Evolutionary conservation across 2,797 vertebrate genomes (phyloP), one percentile per base, ranked within the genome.

Genomic region (Odontamblyopus lacepedii): DNA sequence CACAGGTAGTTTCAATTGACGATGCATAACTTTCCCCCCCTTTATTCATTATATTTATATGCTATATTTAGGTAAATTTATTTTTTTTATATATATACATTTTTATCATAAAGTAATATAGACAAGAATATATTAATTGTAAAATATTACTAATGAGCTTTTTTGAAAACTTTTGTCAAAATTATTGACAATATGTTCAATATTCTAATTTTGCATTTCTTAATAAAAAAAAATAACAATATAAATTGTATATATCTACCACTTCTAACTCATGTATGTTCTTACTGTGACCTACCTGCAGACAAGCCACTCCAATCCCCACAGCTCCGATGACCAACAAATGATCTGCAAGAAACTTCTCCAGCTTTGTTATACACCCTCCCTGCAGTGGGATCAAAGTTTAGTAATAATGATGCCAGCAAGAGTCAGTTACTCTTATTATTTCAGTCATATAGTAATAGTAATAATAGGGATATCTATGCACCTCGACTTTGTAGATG

Each of bases 401-500:
- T 4, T n/a, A 59, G 61, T 41, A 57, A 44, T 63, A 6, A 75
- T 16, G 1, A 53, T 32, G 65, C 6, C n/a, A 2, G 9, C 15
- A 48, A 63, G 4, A 61, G 44, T 48, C 44, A 38, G 35, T 29
- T 59, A 0, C 70, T 27, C 27, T 30, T 30, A 30, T 7, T 60
- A 7, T 27, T 18, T 29, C 5, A 35, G 60, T 35, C 15, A 62
- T 8, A 32, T 9, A n/a, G 19, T 59, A 55, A 19, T 27, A 26
- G 12, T 38, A 19, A 38, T 4, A 19, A 35, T 12, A 63, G 11
- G 27, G 16, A 63, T n/a, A 8, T 38, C 16, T 61, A 41, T 29
- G 84, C 59, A 96, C 95, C 95, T 96, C 96, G 73, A 95, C 95
- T 78, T 94, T 95, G 91, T 95, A 96, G 91, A 97, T 95, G 87